These are phyloP conservation scores for Dusona sp. DNA, from an alignment of 2,888 invertebrate species.

Conservation along the genomic window DNA sequence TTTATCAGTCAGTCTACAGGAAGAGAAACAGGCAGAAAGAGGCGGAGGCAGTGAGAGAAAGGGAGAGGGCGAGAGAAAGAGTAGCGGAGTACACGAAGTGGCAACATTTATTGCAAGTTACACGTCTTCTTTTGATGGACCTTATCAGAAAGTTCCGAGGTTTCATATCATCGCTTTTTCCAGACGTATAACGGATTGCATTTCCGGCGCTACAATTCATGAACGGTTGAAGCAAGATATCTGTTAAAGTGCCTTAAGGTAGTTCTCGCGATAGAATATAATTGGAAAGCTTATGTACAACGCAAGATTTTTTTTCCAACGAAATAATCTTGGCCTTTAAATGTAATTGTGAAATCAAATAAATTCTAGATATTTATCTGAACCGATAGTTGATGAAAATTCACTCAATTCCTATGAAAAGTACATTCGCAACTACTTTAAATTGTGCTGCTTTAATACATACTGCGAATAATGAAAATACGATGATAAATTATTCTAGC, in stretches of 20 bases:
- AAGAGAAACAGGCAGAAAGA: conserved; percentile 24
- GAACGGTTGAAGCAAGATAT: conserved; percentile 15
- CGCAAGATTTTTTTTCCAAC: not conserved
- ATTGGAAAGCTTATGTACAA: not conserved
- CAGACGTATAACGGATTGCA: conserved; percentile 43
- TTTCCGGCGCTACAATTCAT: conserved; percentile 21
- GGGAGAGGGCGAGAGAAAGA: too few relatives aligned
- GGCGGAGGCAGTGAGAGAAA: too few relatives aligned
- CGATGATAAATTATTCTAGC: not conserved
- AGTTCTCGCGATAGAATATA: not conserved
- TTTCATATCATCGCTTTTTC: conserved; percentile 19
- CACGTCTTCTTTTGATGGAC: conserved; percentile 68
- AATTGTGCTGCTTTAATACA: not conserved
- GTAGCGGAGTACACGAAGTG: conserved; percentile 1
- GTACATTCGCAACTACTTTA: not conserved
- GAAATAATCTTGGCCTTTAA: not conserved
- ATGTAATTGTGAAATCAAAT: not conserved
- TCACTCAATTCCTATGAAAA: not conserved
- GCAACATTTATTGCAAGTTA: conserved; percentile 47
- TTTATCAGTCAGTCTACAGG: conserved; percentile 56
- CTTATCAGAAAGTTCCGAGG: conserved; percentile 11
- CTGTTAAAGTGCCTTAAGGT: not conserved
- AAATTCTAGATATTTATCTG: not conserved
- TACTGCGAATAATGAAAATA: not conserved
- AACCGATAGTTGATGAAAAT: not conserved